Conservation (phyloP, 2,888 invertebrate genomes). For the Xanthia togata region DNA sequence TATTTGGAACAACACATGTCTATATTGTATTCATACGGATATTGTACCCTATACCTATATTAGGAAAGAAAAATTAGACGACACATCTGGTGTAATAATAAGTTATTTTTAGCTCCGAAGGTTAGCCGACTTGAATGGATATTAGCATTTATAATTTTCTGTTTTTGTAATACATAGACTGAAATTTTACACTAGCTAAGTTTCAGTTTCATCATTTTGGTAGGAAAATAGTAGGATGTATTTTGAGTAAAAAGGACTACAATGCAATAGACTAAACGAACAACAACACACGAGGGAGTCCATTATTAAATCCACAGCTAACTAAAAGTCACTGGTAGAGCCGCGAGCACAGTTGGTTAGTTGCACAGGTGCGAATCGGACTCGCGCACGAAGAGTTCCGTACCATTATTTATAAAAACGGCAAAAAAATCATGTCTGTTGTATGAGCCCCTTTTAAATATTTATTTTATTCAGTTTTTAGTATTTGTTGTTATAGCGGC, state of each 20-base stretch:
- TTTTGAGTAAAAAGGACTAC: background rate
- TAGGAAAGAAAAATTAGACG: conserved; percentile 27
- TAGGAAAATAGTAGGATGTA: background rate
- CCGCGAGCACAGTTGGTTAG: too few relatives aligned
- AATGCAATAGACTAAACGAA: background rate
- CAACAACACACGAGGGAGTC: background rate
- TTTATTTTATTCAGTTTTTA: too few relatives aligned
- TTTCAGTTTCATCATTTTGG: background rate
- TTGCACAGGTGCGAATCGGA: too few relatives aligned
- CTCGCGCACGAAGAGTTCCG: too few relatives aligned
- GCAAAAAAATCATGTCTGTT: too few relatives aligned
- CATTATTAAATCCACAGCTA: too few relatives aligned
- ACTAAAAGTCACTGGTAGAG: background rate
- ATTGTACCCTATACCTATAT: conserved; percentile 17
- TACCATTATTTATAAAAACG: too few relatives aligned
- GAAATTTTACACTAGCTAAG: background rate
- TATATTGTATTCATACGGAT: background rate
- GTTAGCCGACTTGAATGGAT: conserved; percentile 23
- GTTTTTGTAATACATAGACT: conserved; percentile 29
- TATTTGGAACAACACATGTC: conserved; percentile 17
- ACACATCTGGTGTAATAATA: conserved; percentile 38
- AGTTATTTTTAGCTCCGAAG: conserved; percentile 58
- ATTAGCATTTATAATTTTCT: conserved; percentile 41
- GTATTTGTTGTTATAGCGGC: too few relatives aligned
- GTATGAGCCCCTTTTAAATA: too few relatives aligned